A percentile compares a stretch with the other conserved stretches of the same genome.
Evolutionary conservation across 1,140 invertebrate species (phyloP).

Genomic region (Odontomachus brunneus): DNA sequence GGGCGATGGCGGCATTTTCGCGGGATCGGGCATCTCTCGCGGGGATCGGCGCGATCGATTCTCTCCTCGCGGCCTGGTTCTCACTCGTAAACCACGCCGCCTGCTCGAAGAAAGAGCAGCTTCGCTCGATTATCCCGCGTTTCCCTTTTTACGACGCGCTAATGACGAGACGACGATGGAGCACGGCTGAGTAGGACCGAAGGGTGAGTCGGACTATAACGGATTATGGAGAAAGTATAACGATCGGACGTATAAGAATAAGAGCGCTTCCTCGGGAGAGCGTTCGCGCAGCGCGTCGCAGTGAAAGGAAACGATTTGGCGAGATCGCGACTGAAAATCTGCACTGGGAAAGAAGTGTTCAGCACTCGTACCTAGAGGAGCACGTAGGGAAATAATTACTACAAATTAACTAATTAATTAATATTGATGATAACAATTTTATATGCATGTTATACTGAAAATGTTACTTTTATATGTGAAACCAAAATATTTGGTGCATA

Average conservation of each 20-base stretch:
- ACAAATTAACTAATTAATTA: no score
- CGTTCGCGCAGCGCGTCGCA: not conserved
- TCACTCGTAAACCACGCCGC: constrained; percentile 49
- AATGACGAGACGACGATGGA: not conserved
- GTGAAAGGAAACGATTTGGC: constrained; percentile 29
- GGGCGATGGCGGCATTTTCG: constrained; percentile 47
- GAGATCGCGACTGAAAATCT: constrained; percentile 36
- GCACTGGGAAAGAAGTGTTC: no score
- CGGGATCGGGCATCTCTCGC: constrained; percentile 37
- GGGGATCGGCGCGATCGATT: constrained; percentile 39
- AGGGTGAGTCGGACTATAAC: not conserved
- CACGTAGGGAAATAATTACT: no score
- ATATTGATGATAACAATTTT: no score
- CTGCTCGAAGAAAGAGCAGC: constrained; percentile 3
- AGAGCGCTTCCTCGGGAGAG: not conserved
- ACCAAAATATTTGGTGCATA: no score
- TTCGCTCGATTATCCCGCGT: not conserved
- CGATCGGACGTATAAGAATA: not conserved
- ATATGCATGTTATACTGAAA: no score
- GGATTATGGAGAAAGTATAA: constrained; percentile 25
- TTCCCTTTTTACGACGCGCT: constrained; percentile 32
- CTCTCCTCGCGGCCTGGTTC: constrained; percentile 35
- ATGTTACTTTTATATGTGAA: no score
- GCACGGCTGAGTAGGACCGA: not conserved
- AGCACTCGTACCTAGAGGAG: no score